Evolutionary conservation across 1,140 invertebrate genomes (phyloP).

Genomic region (Hetaerina americana): DNA sequence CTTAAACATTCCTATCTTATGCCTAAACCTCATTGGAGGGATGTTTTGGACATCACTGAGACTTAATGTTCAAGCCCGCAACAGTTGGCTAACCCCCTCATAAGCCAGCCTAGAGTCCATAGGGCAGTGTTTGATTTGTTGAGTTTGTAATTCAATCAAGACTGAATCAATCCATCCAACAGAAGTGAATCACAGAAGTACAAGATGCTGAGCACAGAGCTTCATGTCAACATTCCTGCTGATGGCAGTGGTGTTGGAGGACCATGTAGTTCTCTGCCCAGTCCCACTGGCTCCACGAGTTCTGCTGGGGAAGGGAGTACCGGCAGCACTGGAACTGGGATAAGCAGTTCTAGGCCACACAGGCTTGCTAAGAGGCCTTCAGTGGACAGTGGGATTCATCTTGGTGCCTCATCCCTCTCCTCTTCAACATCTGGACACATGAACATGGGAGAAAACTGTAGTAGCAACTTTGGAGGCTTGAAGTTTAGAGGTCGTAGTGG

Average conservation of each 20-base stretch:
- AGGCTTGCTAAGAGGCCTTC: slow-evolving; percentile 62
- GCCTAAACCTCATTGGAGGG: no score
- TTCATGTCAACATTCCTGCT: slow-evolving; percentile 13
- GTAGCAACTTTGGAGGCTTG: background rate
- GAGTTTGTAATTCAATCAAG: no score
- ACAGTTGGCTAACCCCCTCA: no score
- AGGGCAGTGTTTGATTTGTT: no score
- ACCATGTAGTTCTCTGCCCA: slow-evolving; percentile 10
- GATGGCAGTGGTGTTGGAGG: slow-evolving; percentile 13
- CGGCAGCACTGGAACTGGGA: slow-evolving; percentile 3
- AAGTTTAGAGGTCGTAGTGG: slow-evolving; percentile 4
- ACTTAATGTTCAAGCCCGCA: no score
- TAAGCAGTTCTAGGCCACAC: slow-evolving; percentile 20
- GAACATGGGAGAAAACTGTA: background rate
- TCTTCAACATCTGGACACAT: background rate
- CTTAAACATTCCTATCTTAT: no score
- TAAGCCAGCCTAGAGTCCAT: no score
- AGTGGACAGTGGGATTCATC: slow-evolving; percentile 72
- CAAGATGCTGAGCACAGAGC: slow-evolving; percentile 26
- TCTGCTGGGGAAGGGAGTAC: slow-evolving; percentile 2
- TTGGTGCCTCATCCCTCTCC: slow-evolving; percentile 33
- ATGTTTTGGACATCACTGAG: no score
- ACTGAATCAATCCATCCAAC: no score
- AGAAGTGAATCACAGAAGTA: slow-evolving; percentile 34
- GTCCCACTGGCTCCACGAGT: slow-evolving; percentile 9